These are phyloP conservation scores for Sinocyclocheilus rhinocerous DNA, from an alignment of 2,113 vertebrate species.

Conservation along the genomic window DNA sequence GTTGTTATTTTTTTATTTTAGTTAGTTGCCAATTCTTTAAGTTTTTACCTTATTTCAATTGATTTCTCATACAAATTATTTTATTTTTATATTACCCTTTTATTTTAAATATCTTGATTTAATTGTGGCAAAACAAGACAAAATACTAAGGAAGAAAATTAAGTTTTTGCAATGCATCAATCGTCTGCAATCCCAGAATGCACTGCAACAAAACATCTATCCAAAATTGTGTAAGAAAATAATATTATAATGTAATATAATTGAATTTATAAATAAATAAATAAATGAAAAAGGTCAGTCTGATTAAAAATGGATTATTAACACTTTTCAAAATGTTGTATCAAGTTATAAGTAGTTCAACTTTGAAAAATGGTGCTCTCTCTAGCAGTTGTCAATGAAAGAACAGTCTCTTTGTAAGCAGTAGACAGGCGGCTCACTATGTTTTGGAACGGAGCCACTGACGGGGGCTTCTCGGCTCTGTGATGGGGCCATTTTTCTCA, in stretches of 20 bases:
- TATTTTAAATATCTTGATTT: no score
- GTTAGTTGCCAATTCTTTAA: no score
- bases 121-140: no score
- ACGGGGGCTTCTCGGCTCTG: background rate
- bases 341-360: background rate
- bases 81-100: no score
- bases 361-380: background rate
- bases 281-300: background rate
- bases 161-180: no score
- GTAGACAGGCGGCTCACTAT: background rate
- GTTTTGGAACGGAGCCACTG: background rate
- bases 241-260: no score
- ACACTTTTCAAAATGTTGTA: background rate
- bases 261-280: background rate
- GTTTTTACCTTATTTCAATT: no score
- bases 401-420: background rate
- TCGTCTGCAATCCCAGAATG: background rate
- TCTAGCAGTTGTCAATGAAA: no score
- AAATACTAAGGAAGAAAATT: background rate
- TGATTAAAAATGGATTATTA: background rate
- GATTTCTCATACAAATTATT: no score
- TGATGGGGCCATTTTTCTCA: constrained; percentile 63
- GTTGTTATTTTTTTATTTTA: no score
- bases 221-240: background rate
- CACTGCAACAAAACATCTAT: background rate